A percentile compares a stretch with the other conserved stretches of the same genome.
phyloP scores from a whole-genome alignment of 2,113 vertebrate genomes.

The Coreoperca whiteheadi region DNA sequence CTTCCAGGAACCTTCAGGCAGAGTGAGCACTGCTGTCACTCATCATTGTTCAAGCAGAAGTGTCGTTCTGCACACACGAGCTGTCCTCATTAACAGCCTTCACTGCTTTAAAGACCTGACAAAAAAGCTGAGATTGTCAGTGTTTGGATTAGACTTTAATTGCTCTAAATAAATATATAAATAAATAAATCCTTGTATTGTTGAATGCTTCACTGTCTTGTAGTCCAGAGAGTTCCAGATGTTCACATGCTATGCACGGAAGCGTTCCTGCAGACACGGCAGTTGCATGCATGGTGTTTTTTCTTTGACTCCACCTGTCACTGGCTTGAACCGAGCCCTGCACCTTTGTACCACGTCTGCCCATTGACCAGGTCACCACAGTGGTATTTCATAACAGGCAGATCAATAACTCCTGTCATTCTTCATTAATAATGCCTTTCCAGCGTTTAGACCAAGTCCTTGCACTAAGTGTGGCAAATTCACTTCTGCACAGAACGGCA shows the following conservation, averaged over 20 bases:
- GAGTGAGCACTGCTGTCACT: conserved; percentile 63
- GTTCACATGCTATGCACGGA: neutral
- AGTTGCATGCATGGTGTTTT: neutral
- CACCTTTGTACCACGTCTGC: conserved; percentile 38
- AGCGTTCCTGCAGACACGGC: neutral
- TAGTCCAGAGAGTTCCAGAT: conserved; percentile 19
- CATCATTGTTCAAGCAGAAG: conserved; percentile 35
- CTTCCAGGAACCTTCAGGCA: conserved; percentile 66
- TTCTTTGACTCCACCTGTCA: conserved; percentile 26
- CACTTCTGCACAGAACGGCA: conserved; percentile 20
- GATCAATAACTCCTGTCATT: conserved; percentile 73
- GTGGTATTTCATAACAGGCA: conserved; percentile 61
- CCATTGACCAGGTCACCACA: conserved; percentile 46
- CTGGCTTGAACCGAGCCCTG: neutral
- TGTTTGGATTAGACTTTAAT: conserved; percentile 39
- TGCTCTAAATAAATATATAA: conserved; percentile 23
- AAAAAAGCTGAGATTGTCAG: neutral
- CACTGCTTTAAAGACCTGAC: conserved; percentile 16
- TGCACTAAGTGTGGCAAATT: neutral
- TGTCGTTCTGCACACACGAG: conserved; percentile 40
- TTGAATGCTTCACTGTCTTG: neutral
- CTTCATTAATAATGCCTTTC: conserved; percentile 54
- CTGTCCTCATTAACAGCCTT: conserved; percentile 59
- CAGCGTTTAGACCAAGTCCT: conserved; percentile 31
- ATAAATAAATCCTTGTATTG: conserved; percentile 14